Evolutionary conservation across 1,140 invertebrate genomes (phyloP).

Genomic region (Venustaconcha ellipsiformis): DNA sequence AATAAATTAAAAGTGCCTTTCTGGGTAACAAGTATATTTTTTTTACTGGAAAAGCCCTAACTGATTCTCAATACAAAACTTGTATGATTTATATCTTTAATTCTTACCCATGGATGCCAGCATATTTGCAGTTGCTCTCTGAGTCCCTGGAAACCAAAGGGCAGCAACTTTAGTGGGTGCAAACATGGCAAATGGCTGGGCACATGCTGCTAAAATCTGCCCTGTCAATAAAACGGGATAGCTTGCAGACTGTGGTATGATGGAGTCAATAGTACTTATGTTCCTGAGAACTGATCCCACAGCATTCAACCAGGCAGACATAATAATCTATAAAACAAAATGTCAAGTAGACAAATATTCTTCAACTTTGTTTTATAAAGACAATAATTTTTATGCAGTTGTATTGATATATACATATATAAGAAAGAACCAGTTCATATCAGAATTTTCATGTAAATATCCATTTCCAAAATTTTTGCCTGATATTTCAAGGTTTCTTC

Average conservation of each 20-base stretch:
- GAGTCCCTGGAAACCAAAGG: slow-evolving; percentile 68
- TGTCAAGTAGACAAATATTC: neutral
- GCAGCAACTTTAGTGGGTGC: slow-evolving; percentile 70
- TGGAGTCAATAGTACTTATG: slow-evolving; percentile 58
- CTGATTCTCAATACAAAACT: neutral
- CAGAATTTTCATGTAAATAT: too few relatives aligned
- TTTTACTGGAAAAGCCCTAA: too few relatives aligned
- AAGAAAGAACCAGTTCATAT: too few relatives aligned
- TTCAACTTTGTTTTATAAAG: neutral
- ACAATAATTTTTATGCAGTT: too few relatives aligned
- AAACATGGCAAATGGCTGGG: slow-evolving; percentile 70
- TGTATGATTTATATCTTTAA: neutral
- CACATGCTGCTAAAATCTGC: slow-evolving; percentile 67
- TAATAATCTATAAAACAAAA: slow-evolving; percentile 63
- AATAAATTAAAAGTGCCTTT: too few relatives aligned
- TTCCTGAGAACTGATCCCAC: slow-evolving; percentile 67
- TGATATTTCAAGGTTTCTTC: too few relatives aligned
- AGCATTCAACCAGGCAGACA: slow-evolving; percentile 70
- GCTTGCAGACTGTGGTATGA: slow-evolving; percentile 33
- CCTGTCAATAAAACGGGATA: slow-evolving; percentile 46
- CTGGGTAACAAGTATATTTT: too few relatives aligned
- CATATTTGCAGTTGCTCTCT: slow-evolving; percentile 68
- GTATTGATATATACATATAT: too few relatives aligned
- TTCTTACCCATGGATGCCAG: slow-evolving; percentile 40
- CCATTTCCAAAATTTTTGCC: too few relatives aligned